Percentiles rank a stretch among this genome's conserved stretches.
Conservation (phyloP, 2,888 invertebrate species). For the Hipparchia semele region DNA sequence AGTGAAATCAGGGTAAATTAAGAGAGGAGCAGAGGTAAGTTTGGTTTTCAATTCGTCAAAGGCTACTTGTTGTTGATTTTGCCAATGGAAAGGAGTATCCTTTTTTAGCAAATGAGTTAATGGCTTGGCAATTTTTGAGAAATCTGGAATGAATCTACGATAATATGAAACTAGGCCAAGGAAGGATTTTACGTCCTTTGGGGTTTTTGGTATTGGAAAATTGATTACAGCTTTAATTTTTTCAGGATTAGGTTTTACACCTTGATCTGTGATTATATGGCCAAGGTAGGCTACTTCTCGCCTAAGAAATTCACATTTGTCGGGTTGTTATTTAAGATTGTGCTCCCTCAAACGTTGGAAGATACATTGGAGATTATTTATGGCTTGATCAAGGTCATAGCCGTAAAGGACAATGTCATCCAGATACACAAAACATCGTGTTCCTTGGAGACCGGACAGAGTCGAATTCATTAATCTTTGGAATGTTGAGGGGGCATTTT, state of each 20-base stretch:
- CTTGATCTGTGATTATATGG: conserved; percentile 42
- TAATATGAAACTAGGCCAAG: conserved; percentile 55
- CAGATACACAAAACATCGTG: conserved; percentile 45
- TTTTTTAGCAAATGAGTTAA: conserved; percentile 43
- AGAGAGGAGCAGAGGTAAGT: conserved; percentile 44
- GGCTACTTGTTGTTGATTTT: conserved; percentile 37
- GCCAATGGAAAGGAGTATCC: conserved; percentile 41
- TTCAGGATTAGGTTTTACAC: conserved; percentile 47
- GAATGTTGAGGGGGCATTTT: conserved; percentile 18
- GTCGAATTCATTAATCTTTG: conserved; percentile 32
- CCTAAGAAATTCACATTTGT: conserved; percentile 53
- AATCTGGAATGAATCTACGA: conserved; percentile 54
- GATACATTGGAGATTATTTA: conserved; percentile 46
- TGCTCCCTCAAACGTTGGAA: conserved; percentile 45
- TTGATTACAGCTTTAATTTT: conserved; percentile 33
- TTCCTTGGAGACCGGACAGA: conserved; percentile 44
- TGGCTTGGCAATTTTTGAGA: conserved; percentile 47
- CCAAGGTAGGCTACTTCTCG: conserved; percentile 57
- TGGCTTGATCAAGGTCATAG: conserved; percentile 47
- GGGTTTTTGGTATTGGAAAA: conserved; percentile 42
- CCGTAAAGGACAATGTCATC: conserved; percentile 50
- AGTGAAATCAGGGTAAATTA: conserved; percentile 54
- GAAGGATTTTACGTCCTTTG: conserved; percentile 41
- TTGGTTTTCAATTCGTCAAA: conserved; percentile 41
- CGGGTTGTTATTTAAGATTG: conserved; percentile 49